These are phyloP conservation scores for Sebastes steindachneri DNA, from an alignment of 2,797 vertebrate genomes.

Conservation along the genomic window DNA sequence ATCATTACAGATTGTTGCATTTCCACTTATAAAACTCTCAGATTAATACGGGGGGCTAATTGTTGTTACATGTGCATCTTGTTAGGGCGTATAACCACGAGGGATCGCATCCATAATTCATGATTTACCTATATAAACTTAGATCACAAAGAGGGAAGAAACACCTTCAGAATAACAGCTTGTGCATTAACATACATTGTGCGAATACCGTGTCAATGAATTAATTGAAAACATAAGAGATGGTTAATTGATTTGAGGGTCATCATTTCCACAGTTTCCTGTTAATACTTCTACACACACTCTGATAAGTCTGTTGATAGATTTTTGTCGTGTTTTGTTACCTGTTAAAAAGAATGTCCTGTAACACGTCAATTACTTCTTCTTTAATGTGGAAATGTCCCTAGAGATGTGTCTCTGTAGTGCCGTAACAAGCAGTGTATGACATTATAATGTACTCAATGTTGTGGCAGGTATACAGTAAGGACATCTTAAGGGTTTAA, in stretches of 20 bases:
- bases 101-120: conserved; percentile 63
- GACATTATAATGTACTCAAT: background rate
- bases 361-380: background rate
- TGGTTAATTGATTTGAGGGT: conserved; percentile 20
- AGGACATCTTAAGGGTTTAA: background rate
- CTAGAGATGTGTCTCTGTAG: background rate
- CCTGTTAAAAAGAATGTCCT: conserved; percentile 8
- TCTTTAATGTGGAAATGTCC: background rate
- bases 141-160: conserved; percentile 28
- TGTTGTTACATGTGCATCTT: conserved; percentile 65
- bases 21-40: conserved; percentile 58
- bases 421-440: background rate
- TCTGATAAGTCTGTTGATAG: background rate
- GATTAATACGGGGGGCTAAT: conserved; percentile 73
- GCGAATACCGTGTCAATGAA: background rate
- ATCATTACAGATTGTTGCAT: conserved; percentile 42
- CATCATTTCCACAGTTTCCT: background rate
- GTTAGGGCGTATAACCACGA: conserved; percentile 16
- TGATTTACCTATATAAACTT: conserved; percentile 50
- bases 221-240: conserved; percentile 6
- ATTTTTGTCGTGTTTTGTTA: conserved; percentile 10
- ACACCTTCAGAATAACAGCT: conserved; percentile 16
- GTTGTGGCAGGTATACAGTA: background rate
- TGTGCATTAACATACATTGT: background rate
- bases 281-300: background rate